These are phyloP conservation scores for Porites australiensis DNA, from an alignment of 64 coral and sea anemone species.

Conservation along the genomic window DNA sequence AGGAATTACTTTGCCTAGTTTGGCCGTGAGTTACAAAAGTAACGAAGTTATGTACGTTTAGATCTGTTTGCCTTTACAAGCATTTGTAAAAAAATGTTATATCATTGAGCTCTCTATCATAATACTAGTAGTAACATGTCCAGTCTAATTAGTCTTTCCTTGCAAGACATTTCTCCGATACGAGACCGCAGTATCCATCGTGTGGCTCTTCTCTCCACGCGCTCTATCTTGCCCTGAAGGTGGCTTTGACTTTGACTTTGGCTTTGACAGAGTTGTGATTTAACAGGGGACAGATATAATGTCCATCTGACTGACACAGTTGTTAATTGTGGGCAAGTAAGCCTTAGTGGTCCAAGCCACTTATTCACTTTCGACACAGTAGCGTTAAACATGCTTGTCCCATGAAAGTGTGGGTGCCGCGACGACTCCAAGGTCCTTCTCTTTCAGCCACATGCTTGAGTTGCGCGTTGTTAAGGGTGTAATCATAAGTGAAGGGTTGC, in stretches of 20 bases:
- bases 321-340: not conserved
- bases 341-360: not conserved
- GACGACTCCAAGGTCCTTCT: not conserved
- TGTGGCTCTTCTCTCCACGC: conserved; percentile 26
- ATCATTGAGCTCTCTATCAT: too few relatives aligned
- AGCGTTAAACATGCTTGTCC: not conserved
- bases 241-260: too few relatives aligned
- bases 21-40: conserved; percentile 36
- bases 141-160: too few relatives aligned
- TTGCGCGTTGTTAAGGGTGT: not conserved
- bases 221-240: too few relatives aligned
- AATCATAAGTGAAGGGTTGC: not conserved
- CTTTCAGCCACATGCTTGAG: not conserved
- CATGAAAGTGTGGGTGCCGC: not conserved
- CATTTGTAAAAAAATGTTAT: conserved; percentile 51
- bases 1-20: too few relatives aligned
- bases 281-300: too few relatives aligned
- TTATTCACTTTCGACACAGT: not conserved
- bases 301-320: not conserved
- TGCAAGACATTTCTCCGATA: conserved; percentile 24
- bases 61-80: conserved; percentile 18
- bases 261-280: too few relatives aligned
- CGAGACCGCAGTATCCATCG: conserved; percentile 27
- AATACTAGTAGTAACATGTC: conserved; percentile 29
- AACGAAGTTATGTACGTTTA: conserved; percentile 34